Base-by-base conservation (phyloP, 1,140 invertebrate species). In the Carcinoscorpius rotundicauda region DNA sequence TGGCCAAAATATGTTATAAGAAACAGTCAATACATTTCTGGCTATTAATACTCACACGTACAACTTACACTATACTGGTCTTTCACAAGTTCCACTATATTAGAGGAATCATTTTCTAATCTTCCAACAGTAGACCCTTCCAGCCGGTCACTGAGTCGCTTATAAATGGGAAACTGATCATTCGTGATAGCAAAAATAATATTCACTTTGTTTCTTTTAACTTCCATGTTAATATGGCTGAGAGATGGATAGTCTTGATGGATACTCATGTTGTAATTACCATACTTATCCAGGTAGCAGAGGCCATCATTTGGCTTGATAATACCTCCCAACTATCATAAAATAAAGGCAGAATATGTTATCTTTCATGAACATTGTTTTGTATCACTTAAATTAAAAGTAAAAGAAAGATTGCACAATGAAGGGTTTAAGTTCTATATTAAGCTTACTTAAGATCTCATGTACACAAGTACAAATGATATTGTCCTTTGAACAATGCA, bases 171-270 rank as follows among this genome's bases (percentile, higher is more conserved):
- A 67, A 87, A 82, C 74, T 97, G 90, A 63, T 87, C 85, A 52
- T 84, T 78, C 1, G 92, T 96, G n/a, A 99, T 94, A n/a, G 96
- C 96, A 82, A 98, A 99, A 70, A 99, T 97, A 58, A 99, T 83
- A 76, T 97, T 97, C 64, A 98, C 93, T 49, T 92, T 87, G 73
- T 96, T 90, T 73, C 98, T 86, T 73, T 91, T 92, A 49, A 96
- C 89, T 80, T 93, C 93, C 87, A 89, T 73, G 64, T 82, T 79
- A 58, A 87, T 79, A 74, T 98, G 92, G 58, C 93, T 95, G 62
- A 99, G 91, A 60, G 94, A 98, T 3, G 97, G 97, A 79, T 99
- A 99, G 78, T 99, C 97, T 78, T 96, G 89, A 1, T 78, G 72
- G 5, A 77, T 78, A 56, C 82, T 85, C 72, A 84, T 79, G 3